phyloP scores from a whole-genome alignment of 2,888 invertebrate genomes.

The Meteorus colon region DNA sequence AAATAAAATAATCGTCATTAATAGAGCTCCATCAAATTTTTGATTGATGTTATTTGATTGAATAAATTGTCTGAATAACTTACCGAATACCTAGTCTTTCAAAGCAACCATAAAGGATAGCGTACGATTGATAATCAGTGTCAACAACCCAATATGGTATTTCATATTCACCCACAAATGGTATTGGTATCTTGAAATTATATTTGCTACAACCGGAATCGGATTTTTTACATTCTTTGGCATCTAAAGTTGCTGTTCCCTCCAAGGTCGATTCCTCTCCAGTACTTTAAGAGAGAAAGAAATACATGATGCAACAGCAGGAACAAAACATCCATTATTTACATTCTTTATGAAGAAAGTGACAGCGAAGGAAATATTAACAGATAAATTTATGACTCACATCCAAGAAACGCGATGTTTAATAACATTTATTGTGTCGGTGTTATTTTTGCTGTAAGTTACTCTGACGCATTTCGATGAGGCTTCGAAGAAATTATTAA shows the following conservation, averaged over 20 bases:
- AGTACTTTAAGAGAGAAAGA: neutral
- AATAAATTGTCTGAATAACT: neutral
- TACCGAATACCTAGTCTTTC: neutral
- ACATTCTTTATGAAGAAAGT: neutral
- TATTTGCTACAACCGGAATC: neutral
- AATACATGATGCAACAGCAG: neutral
- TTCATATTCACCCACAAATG: neutral
- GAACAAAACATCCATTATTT: too few species aligned
- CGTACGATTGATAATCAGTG: neutral
- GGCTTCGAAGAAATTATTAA: neutral
- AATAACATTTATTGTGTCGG: neutral
- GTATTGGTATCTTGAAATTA: neutral
- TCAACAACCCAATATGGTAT: neutral
- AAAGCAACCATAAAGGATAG: neutral
- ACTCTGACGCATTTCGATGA: constrained; percentile 1
- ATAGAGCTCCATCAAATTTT: neutral
- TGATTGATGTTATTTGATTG: neutral
- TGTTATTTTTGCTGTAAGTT: neutral
- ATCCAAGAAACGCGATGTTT: neutral
- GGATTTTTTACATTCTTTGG: neutral
- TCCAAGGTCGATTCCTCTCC: neutral
- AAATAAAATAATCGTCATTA: constrained; percentile 40
- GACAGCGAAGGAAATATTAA: too few species aligned
- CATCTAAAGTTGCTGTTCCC: neutral
- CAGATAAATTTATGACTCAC: neutral